Percentiles rank a stretch among this genome's conserved stretches.
Conservation (phyloP, 2,113 vertebrate genomes). For the Poeciliopsis occidentalis region DNA sequence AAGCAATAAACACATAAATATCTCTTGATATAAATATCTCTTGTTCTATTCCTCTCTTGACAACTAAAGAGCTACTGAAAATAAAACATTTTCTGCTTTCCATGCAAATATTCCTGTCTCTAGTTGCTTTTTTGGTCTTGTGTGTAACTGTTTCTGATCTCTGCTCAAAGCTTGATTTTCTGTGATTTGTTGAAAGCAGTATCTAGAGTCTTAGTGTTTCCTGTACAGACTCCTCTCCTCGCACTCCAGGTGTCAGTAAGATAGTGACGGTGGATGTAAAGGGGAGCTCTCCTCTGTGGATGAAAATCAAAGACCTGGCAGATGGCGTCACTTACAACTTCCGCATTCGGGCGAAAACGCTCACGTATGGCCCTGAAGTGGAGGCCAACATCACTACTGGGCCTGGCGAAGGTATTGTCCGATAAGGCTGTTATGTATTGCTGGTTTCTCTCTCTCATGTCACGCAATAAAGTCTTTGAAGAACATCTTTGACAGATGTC, state of each 20-base stretch:
- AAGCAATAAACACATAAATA: constrained; percentile 35
- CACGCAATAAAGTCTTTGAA: background rate
- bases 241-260: constrained; percentile 94
- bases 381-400: constrained; percentile 97
- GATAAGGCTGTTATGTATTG: background rate
- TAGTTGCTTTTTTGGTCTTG: constrained; percentile 14
- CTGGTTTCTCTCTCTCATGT: background rate
- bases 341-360: constrained; percentile 92
- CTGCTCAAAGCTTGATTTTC: constrained; percentile 46
- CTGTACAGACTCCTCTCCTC: constrained; percentile 81
- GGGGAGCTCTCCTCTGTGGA: constrained; percentile 89
- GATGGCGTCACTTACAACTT: constrained; percentile 94
- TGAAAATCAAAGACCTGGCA: constrained; percentile 95
- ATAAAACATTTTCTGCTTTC: constrained; percentile 7
- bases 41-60: background rate
- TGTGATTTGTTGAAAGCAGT: constrained; percentile 66
- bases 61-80: background rate
- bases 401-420: constrained; percentile 89
- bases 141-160: constrained; percentile 16
- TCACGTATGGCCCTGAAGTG: constrained; percentile 92
- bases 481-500: background rate
- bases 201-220: constrained; percentile 81
- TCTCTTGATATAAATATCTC: constrained; percentile 27
- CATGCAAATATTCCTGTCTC: constrained; percentile 13
- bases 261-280: constrained; percentile 98